Evolutionary conservation across 1,140 invertebrate species (phyloP), one percentile per base, ranked within the genome.

Genomic region (Ceratina australensis): DNA sequence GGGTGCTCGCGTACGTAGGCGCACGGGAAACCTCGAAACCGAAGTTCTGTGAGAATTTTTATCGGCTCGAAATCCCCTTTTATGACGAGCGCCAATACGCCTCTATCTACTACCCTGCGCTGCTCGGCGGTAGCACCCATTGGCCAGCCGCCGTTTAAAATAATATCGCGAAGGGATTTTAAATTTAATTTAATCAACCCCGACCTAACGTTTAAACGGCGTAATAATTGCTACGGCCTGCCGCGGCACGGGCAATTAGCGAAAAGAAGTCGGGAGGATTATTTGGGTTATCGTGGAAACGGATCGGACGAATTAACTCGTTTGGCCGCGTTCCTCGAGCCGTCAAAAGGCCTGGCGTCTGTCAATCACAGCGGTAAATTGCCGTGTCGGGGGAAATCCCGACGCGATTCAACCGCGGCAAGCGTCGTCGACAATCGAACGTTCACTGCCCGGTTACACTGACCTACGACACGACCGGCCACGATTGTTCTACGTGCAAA

Each of bases 321-420:
- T 73, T 54, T 42, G 33, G 50, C n/a, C 24, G 42, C 63, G 54
- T 56, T 65, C 49, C 60, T 60, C 28, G 47, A 15, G 28, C 77
- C 78, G 67, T 83, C 63, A 33, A 57, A 75, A 83, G 26, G 64
- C 54, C 33, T 42, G 54, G n/a, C 69, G 80, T 73, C 82, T 72
- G 81, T 84, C 81, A 57, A 77, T 84, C 81, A 72, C 81, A 50
- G 26, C n/a, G 64, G 59, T 83, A 83, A 84, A 83, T 84, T 80
- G 77, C 49, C 72, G 52, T 24, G 59, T 57, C 26, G 59, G 47
- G 28, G 57, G 77, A 49, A 84, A 80, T 77, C 71, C 71, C 64
- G 52, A 3, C 28, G 28, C 72, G 56, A 69, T 72, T 83, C 80
- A 22, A 15, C 22, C 52, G 28, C 47, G 66, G 57, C 72, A 28